Evolutionary conservation across 1,140 invertebrate genomes (phyloP).

Genomic region (Magallana angulata): DNA sequence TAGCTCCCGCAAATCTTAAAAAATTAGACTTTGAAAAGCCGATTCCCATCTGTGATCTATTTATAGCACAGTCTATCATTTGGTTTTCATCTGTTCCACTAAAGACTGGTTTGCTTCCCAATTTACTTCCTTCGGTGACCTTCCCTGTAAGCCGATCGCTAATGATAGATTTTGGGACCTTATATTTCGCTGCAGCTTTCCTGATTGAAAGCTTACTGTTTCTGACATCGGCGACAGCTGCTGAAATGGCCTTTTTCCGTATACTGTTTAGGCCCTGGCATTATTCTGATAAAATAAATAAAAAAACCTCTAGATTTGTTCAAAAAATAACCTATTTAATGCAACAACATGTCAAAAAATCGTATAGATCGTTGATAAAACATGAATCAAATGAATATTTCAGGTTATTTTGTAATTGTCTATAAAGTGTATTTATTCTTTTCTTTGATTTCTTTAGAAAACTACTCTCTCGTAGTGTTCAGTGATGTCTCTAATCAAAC

Average conservation of each 20-base stretch:
- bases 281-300: neutral
- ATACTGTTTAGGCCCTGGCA: neutral
- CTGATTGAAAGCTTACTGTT: neutral
- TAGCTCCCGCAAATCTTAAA: constrained; percentile 7
- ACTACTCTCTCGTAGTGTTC: neutral
- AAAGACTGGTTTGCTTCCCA: neutral
- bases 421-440: neutral
- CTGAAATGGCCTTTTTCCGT: constrained; percentile 32
- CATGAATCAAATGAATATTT: neutral
- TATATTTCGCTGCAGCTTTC: constrained; percentile 1
- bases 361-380: too few relatives aligned
- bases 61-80: constrained; percentile 2
- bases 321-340: neutral
- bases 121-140: neutral
- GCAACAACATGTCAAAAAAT: neutral
- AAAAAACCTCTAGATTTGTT: neutral
- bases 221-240: constrained; percentile 34
- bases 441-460: neutral
- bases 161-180: constrained; percentile 24
- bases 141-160: neutral
- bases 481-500: neutral
- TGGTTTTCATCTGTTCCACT: neutral
- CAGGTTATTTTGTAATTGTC: too few relatives aligned
- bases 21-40: constrained; percentile 37
- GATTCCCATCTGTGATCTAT: too few relatives aligned